Conservation (phyloP, 2,888 invertebrate species). For the Blastobasis lacticolella region DNA sequence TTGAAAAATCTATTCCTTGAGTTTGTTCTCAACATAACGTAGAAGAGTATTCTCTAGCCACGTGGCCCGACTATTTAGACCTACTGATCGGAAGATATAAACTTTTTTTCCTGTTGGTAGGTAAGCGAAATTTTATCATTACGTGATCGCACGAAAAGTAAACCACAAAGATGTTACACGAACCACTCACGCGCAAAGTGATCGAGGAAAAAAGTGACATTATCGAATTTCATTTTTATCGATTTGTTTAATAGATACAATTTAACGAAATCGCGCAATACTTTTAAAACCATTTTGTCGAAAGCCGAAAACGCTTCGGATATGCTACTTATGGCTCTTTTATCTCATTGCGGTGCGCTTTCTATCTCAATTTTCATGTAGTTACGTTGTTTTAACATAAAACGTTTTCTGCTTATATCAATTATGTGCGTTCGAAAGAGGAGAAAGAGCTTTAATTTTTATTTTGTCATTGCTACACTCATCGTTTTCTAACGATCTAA, state of each 20-base stretch:
- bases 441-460: no score
- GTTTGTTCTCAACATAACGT: no score
- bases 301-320: constrained; percentile 28
- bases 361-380: constrained; percentile 5
- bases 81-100: no score
- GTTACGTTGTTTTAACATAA: not conserved
- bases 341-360: constrained; percentile 20
- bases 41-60: no score
- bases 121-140: constrained; percentile 22
- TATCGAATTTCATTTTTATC: constrained; percentile 48
- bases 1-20: no score
- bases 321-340: constrained; percentile 25
- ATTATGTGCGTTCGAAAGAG: no score
- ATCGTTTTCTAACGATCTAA: no score
- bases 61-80: no score
- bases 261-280: constrained; percentile 45
- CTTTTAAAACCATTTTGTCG: constrained; percentile 54
- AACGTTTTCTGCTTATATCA: no score
- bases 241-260: constrained; percentile 43
- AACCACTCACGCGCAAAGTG: constrained; percentile 63
- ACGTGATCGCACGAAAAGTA: constrained; percentile 20
- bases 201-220: constrained; percentile 38
- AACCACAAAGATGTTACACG: constrained; percentile 31
- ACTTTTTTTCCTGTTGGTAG: no score
- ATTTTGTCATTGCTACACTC: no score